phyloP scores from a whole-genome alignment of 2,797 vertebrate genomes.

The Chelon labrosus region DNA sequence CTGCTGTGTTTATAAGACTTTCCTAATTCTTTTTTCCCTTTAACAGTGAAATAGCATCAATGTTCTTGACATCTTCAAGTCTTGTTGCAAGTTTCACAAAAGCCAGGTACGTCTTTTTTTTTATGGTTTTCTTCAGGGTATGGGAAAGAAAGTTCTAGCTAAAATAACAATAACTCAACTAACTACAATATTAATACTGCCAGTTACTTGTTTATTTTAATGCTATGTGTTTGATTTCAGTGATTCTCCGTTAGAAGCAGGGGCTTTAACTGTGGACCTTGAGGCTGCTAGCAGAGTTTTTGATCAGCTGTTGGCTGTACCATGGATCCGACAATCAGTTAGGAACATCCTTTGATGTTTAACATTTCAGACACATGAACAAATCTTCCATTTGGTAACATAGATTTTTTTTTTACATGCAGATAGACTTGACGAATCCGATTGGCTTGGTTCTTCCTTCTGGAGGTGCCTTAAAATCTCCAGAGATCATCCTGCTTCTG shows the following conservation, averaged over 20 bases:
- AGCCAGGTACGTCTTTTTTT: slow-evolving; percentile 61
- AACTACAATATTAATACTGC: background rate
- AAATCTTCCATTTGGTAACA: background rate
- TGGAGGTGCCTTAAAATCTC: slow-evolving; percentile 55
- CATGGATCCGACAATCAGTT: slow-evolving; percentile 78
- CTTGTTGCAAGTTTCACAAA: slow-evolving; percentile 82
- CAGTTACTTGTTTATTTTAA: background rate
- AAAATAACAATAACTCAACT: no score
- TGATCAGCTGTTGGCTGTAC: slow-evolving; percentile 63
- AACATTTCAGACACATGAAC: background rate
- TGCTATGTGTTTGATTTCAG: slow-evolving; percentile 39
- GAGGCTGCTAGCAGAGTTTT: slow-evolving; percentile 70
- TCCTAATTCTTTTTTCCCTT: slow-evolving; percentile 5
- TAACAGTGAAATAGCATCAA: slow-evolving; percentile 68
- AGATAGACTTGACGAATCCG: slow-evolving; percentile 55
- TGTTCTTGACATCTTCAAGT: slow-evolving; percentile 78
- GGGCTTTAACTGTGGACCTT: slow-evolving; percentile 69
- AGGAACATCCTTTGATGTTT: slow-evolving; percentile 19
- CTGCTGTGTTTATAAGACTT: background rate
- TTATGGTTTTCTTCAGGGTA: background rate
- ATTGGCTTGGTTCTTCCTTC: background rate
- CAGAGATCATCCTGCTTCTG: slow-evolving; percentile 78
- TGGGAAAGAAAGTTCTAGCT: background rate
- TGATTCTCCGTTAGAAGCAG: slow-evolving; percentile 34
- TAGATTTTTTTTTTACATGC: background rate